A percentile compares a stretch with the other conserved stretches of the same genome.
These are phyloP conservation scores for Sitophilus oryzae DNA, from an alignment of 1,140 invertebrate species.

Conservation along the genomic window DNA sequence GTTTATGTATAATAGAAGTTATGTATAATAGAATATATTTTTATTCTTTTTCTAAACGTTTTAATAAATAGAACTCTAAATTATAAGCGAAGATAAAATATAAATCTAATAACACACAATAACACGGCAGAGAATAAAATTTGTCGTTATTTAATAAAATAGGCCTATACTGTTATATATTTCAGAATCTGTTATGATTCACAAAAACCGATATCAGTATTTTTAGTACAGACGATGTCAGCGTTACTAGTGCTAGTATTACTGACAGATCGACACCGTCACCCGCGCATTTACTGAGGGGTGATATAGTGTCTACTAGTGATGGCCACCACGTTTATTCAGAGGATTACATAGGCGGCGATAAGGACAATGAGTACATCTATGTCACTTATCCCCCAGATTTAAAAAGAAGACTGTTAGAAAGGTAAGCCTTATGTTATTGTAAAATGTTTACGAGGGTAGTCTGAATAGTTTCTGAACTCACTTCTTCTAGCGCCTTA, in stretches of 20 bases:
- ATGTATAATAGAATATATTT: too few relatives aligned
- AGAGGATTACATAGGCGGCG: constrained; percentile 48
- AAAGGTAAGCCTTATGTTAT: constrained; percentile 56
- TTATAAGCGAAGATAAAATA: too few relatives aligned
- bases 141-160: too few relatives aligned
- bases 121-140: too few relatives aligned
- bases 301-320: constrained; percentile 40
- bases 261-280: constrained; percentile 58
- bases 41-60: too few relatives aligned
- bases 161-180: too few relatives aligned
- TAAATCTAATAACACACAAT: too few relatives aligned
- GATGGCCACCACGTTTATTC: constrained; percentile 42
- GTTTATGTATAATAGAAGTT: too few relatives aligned
- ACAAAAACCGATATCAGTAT: constrained; percentile 15
- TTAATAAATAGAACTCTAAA: too few relatives aligned
- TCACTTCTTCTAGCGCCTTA: too few relatives aligned
- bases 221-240: constrained; percentile 56
- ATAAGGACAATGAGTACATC: constrained; percentile 71
- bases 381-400: constrained; percentile 81
- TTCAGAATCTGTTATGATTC: neutral
- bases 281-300: constrained; percentile 48
- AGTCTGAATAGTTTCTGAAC: too few relatives aligned
- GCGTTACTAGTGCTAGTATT: constrained; percentile 55
- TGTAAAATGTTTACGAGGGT: constrained; percentile 33
- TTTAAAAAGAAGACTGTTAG: constrained; percentile 69